Evolutionary conservation across 1,140 invertebrate genomes (phyloP).

Genomic region (Belonocnema kinseyi): DNA sequence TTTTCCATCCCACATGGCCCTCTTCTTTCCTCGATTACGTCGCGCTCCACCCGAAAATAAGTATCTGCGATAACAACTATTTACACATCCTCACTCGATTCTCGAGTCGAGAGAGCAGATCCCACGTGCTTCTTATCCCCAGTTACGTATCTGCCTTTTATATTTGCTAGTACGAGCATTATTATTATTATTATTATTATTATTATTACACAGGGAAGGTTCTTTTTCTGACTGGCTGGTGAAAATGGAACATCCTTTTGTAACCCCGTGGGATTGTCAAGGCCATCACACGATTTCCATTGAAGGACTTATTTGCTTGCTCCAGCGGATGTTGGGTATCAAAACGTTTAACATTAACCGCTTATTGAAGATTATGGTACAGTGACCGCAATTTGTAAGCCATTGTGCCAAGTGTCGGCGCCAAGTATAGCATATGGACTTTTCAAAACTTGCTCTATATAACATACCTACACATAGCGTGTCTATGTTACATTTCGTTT

Average conservation of each 20-base stretch:
- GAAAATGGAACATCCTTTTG: slow-evolving; percentile 25
- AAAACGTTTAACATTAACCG: not conserved
- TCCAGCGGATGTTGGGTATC: slow-evolving; percentile 22
- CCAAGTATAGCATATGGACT: slow-evolving; percentile 14
- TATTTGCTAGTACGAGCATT: no score
- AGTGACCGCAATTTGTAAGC: slow-evolving; percentile 15
- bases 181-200: slow-evolving; percentile 16
- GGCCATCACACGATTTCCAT: slow-evolving; percentile 45
- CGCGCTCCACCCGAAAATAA: slow-evolving; percentile 22
- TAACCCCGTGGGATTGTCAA: slow-evolving; percentile 33
- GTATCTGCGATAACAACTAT: slow-evolving; percentile 20
- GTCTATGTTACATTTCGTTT: slow-evolving; percentile 16
- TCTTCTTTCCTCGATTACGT: slow-evolving; percentile 47
- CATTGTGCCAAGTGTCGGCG: slow-evolving; percentile 15
- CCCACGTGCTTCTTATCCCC: slow-evolving; percentile 30
- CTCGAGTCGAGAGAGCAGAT: slow-evolving; percentile 27
- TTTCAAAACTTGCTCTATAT: slow-evolving; percentile 10
- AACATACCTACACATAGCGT: slow-evolving; percentile 21
- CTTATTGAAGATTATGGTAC: slow-evolving; percentile 8
- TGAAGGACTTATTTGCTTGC: slow-evolving; percentile 11
- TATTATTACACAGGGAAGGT: slow-evolving; percentile 26
- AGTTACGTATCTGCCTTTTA: slow-evolving; percentile 6
- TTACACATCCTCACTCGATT: not conserved
- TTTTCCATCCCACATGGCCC: slow-evolving; percentile 52
- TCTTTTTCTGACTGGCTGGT: not conserved